Evolutionary conservation across 2,113 vertebrate genomes (phyloP), one percentile per base, ranked within the genome.

Genomic region (Gyps fulvus): DNA sequence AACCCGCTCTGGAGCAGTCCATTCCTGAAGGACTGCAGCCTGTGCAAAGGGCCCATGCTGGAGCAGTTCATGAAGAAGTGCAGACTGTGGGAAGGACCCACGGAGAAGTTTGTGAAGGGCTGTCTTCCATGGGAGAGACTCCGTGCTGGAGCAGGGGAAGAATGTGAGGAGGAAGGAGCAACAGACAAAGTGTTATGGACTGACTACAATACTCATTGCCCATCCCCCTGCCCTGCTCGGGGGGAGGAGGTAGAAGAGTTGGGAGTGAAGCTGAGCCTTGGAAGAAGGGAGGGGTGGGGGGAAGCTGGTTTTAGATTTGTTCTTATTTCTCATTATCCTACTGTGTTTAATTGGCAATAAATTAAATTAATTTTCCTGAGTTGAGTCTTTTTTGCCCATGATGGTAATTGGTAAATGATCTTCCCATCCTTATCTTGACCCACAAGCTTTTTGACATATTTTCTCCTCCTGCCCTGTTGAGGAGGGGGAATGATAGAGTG

Each of bases 211-310:
- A 18, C 11, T 7, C 31, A 18, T n/a, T 72, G 5, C 31, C 11
- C 15, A 52, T 36, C 3, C 16, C 12, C 21, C 38, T 32, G 26
- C 1, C 1, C 32, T 1, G 2, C 47, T 55, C 14, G 0, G 10
- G 5, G 10, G 17, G 12, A 36, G 12, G 40, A 45, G 9, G 11
- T 34, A 49, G 31, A 84, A 27, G 23, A 36, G 6, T 4, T 31
- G 8, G 26, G 25, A 63, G 26, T 73, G 38, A 31, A 63, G 12
- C 9, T 84, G 38, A 54, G 57, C 26, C 20, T 43, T 6, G 20
- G 26, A 54, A 54, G 32, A 73, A 54, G 32, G 16, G 25, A 63
- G 5, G 2, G 12, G 5, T 36, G 26, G 38, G 18, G 26, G 12
- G 4, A 84, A 63, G 26, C 4, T 63, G 5, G 0, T 43, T 63